phyloP scores from a whole-genome alignment of 2,113 vertebrate genomes.

The Seriola aureovittata region DNA sequence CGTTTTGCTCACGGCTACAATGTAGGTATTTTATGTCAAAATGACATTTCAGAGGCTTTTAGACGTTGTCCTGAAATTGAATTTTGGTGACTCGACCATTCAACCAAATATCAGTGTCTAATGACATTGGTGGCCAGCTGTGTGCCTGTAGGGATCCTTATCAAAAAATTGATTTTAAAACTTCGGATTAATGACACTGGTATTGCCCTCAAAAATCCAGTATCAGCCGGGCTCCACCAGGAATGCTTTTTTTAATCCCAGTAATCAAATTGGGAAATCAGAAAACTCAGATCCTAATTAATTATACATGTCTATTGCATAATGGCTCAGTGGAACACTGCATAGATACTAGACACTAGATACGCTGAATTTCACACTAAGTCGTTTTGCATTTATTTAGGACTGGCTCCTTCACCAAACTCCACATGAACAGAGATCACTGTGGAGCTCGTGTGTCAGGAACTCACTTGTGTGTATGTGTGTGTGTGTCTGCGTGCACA shows the following conservation, averaged over 20 bases:
- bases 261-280: background rate
- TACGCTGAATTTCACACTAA: conserved; percentile 11
- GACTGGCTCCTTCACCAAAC: conserved; percentile 22
- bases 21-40: too few species aligned
- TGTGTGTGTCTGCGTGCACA: conserved; percentile 5
- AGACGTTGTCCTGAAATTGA: too few species aligned
- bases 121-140: too few species aligned
- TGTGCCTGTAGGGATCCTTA: background rate
- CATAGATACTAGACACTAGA: background rate
- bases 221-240: too few species aligned
- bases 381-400: conserved; percentile 41
- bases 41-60: too few species aligned
- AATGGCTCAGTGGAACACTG: background rate
- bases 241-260: background rate
- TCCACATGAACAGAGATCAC: conserved; percentile 39
- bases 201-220: background rate
- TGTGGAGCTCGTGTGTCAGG: conserved; percentile 48
- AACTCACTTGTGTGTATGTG: background rate
- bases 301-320: background rate
- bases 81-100: too few species aligned
- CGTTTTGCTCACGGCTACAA: too few species aligned
- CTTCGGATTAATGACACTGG: background rate
- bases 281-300: conserved; percentile 14
- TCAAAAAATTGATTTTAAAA: background rate
- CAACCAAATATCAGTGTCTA: too few species aligned